phyloP scores from a whole-genome alignment of 2,113 vertebrate genomes.

The Halcyon malimbica region DNA sequence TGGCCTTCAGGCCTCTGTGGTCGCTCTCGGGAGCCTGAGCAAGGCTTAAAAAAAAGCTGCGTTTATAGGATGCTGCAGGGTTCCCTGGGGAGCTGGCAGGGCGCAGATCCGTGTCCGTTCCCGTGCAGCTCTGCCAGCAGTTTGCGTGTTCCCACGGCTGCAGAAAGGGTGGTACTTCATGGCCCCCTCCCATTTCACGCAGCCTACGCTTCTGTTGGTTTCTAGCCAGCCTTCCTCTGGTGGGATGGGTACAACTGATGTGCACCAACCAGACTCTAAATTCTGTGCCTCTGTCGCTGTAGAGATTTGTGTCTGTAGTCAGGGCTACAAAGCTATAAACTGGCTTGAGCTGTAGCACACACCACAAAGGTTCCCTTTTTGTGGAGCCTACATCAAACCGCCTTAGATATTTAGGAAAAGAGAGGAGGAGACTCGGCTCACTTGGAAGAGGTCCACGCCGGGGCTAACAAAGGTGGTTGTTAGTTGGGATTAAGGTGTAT shows the following conservation, averaged over 20 bases:
- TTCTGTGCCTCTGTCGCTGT: neutral
- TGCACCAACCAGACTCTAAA: neutral
- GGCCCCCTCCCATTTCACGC: accelerated
- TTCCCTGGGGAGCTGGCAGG: neutral
- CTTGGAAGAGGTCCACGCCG: neutral
- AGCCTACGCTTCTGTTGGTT: neutral
- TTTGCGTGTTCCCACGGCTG: neutral
- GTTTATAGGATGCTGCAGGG: neutral
- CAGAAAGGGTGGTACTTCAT: neutral
- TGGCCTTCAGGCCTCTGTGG: neutral
- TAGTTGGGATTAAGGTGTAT: conserved; percentile 7
- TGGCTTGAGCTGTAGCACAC: neutral
- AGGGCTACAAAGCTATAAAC: neutral
- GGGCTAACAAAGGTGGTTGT: neutral
- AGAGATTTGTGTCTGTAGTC: neutral
- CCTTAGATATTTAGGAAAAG: neutral
- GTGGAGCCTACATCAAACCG: neutral
- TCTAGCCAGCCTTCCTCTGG: neutral
- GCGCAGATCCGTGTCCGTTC: neutral
- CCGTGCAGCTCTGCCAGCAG: neutral
- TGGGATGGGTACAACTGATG: neutral
- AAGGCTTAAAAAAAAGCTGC: neutral
- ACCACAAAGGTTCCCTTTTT: neutral
- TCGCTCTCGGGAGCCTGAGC: neutral
- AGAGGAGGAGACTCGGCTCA: neutral